Conservation (phyloP, 2,113 vertebrate species). For the Falco punctatus region DNA sequence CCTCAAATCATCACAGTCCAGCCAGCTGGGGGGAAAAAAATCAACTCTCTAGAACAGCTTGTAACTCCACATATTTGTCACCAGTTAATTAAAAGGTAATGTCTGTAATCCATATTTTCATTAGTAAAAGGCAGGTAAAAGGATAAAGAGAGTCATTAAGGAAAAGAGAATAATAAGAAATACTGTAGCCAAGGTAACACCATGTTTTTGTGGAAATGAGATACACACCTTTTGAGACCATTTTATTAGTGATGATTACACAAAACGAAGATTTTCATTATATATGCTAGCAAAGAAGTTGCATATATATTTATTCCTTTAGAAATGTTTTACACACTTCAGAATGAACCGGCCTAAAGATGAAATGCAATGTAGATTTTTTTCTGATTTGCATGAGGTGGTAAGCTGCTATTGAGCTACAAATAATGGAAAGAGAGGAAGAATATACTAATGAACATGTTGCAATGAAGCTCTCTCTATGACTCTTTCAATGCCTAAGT, state of each 20-base stretch:
- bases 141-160: background rate
- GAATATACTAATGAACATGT: background rate
- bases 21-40: background rate
- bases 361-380: background rate
- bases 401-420: background rate
- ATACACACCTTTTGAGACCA: background rate
- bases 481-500: background rate
- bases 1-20: background rate
- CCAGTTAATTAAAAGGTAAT: slow-evolving; percentile 11
- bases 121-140: background rate
- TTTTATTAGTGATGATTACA: background rate
- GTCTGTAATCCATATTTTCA: background rate
- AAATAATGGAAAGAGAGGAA: background rate
- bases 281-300: background rate
- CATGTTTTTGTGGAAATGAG: background rate
- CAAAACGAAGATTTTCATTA: background rate
- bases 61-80: background rate
- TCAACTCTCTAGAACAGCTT: background rate
- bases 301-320: background rate
- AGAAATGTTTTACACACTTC: background rate
- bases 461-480: background rate
- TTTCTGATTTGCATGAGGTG: background rate
- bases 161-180: background rate
- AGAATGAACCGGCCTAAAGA: background rate
- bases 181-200: background rate